Percentiles rank a stretch among this genome's conserved stretches.
phyloP scores from a whole-genome alignment of 2,888 invertebrate species.

The Ferdinandea cuprea region DNA sequence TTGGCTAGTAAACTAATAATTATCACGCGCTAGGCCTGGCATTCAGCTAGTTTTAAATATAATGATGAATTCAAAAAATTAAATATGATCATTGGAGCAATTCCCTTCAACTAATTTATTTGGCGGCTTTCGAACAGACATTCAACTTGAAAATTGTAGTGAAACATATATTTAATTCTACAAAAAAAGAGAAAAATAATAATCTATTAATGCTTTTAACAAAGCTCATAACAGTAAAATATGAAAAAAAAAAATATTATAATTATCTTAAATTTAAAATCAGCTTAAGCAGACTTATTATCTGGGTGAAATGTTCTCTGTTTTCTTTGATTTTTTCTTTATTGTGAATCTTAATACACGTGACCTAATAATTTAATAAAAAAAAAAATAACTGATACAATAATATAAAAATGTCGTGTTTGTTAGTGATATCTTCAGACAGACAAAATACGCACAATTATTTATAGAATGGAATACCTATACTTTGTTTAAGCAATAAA shows the following conservation, averaged over 20 bases:
- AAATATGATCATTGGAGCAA: too few relatives aligned
- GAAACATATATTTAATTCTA: neutral
- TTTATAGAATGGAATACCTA: constrained; percentile 16
- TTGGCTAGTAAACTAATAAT: too few relatives aligned
- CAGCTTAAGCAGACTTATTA: neutral
- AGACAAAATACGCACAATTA: constrained; percentile 16
- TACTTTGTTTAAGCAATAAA: constrained; percentile 20
- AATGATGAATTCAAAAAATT: too few relatives aligned
- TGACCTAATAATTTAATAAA: constrained; percentile 44
- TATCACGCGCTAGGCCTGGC: too few relatives aligned
- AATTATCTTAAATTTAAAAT: neutral
- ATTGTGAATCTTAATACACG: constrained; percentile 19
- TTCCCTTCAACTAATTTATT: too few relatives aligned
- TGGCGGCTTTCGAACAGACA: too few relatives aligned
- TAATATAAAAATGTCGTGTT: constrained; percentile 14
- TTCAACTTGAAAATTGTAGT: neutral
- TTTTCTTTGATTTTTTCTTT: neutral
- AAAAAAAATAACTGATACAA: neutral
- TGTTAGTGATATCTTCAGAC: constrained; percentile 25
- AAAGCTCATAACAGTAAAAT: neutral
- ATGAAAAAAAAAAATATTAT: neutral
- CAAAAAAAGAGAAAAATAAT: neutral
- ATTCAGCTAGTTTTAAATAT: too few relatives aligned
- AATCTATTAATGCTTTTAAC: neutral
- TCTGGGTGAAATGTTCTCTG: neutral